Conservation (phyloP, 2,888 invertebrate genomes). For the Acleris sparsana region DNA sequence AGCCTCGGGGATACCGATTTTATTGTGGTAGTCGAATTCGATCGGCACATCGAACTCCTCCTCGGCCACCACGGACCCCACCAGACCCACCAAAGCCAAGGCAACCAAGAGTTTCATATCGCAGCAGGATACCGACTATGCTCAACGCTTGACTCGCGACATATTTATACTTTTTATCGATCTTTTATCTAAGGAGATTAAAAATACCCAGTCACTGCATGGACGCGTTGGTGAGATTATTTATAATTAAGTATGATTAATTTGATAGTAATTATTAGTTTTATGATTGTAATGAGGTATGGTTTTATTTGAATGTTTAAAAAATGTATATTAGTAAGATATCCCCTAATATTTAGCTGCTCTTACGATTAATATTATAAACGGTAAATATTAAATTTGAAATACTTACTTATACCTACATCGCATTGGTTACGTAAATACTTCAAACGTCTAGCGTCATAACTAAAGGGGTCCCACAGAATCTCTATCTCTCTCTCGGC, state of each 20-base stretch:
- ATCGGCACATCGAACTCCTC: constrained; percentile 41
- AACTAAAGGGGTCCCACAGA: too few relatives aligned
- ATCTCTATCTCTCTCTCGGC: rapidly evolving
- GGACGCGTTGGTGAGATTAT: not conserved
- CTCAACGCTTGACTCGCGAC: not conserved
- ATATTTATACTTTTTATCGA: not conserved
- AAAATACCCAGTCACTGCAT: not conserved
- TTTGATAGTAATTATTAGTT: too few relatives aligned
- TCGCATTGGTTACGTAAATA: too few relatives aligned
- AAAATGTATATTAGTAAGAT: too few relatives aligned
- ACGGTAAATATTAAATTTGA: too few relatives aligned
- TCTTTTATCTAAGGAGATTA: not conserved
- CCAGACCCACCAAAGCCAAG: constrained; percentile 31
- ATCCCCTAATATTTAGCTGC: too few relatives aligned
- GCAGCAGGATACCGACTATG: constrained; percentile 4
- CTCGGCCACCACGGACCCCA: constrained; percentile 29
- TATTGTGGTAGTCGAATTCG: constrained; percentile 32
- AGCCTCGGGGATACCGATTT: constrained; percentile 36
- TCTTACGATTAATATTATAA: too few relatives aligned
- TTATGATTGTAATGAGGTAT: too few relatives aligned
- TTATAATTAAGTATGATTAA: not conserved
- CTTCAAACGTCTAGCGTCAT: too few relatives aligned
- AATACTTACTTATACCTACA: too few relatives aligned
- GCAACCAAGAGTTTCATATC: constrained; percentile 29
- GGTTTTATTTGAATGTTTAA: too few relatives aligned